Conservation (phyloP, 2,113 vertebrate genomes). For the Passer montanus region DNA sequence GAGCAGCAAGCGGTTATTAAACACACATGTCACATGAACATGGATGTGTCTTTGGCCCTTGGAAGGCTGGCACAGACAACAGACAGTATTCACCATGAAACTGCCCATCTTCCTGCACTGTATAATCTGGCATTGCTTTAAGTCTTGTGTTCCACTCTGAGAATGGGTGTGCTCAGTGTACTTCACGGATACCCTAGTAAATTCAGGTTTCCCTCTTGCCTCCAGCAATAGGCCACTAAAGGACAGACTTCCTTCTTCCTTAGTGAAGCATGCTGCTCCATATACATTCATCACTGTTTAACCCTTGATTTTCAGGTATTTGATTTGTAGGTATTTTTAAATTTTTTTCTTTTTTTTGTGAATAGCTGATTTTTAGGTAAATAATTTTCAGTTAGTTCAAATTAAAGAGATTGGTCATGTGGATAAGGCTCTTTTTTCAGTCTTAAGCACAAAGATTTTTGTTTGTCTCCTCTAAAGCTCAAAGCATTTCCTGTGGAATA, state of each 20-base stretch:
- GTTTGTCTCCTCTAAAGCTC: neutral
- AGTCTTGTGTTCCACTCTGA: neutral
- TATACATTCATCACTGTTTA: neutral
- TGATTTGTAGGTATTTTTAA: neutral
- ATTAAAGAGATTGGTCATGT: neutral
- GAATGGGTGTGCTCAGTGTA: neutral
- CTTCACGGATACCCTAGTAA: neutral
- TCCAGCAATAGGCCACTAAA: neutral
- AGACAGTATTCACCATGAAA: neutral
- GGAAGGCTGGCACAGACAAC: neutral
- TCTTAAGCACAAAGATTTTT: neutral
- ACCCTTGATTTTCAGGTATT: neutral
- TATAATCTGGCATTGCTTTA: neutral
- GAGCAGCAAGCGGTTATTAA: neutral
- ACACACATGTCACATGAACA: rapidly evolving
- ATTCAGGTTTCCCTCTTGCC: neutral
- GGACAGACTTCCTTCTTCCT: neutral
- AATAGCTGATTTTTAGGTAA: neutral
- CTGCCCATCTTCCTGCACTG: neutral
- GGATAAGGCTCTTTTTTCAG: neutral
- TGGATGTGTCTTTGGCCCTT: neutral
- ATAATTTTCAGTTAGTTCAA: neutral
- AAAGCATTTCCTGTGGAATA: neutral
- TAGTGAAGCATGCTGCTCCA: neutral
- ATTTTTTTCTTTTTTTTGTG: neutral